Percentiles rank a stretch among this genome's conserved stretches.
Conservation (phyloP, 1,140 invertebrate genomes). For the Saccostrea echinata region DNA sequence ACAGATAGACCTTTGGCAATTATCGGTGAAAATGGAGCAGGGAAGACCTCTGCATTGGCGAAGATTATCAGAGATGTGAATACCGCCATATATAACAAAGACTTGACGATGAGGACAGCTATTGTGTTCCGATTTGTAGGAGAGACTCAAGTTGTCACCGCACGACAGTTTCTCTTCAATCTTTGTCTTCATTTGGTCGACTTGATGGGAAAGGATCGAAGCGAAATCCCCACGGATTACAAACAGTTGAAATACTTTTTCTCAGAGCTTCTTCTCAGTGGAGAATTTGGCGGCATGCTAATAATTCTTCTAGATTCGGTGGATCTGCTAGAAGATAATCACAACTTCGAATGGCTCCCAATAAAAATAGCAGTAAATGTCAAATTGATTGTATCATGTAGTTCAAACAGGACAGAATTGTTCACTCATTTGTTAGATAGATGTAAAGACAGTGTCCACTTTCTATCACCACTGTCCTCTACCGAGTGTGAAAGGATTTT, state of each 20-base stretch:
- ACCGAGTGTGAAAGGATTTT: slow-evolving; percentile 69
- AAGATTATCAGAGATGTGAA: slow-evolving; percentile 68
- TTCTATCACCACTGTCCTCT: slow-evolving; percentile 63
- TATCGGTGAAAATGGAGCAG: slow-evolving; percentile 71
- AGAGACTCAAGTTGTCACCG: slow-evolving; percentile 66
- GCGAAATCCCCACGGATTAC: slow-evolving; percentile 70
- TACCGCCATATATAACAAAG: slow-evolving; percentile 58
- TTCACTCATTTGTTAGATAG: slow-evolving; percentile 66
- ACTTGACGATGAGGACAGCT: slow-evolving; percentile 64
- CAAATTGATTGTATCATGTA: slow-evolving; percentile 73
- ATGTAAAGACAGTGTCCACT: slow-evolving; percentile 61
- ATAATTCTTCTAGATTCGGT: slow-evolving; percentile 75
- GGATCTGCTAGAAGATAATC: slow-evolving; percentile 69
- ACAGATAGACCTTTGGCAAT: slow-evolving; percentile 72
- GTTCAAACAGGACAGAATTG: slow-evolving; percentile 63
- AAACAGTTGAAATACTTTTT: slow-evolving; percentile 69
- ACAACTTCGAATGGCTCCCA: slow-evolving; percentile 77
- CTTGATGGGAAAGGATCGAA: slow-evolving; percentile 61
- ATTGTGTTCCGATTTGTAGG: slow-evolving; percentile 73
- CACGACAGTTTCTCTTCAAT: slow-evolving; percentile 67
- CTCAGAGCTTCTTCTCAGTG: slow-evolving; percentile 68
- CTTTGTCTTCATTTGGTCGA: slow-evolving; percentile 73
- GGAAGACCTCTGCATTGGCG: slow-evolving; percentile 76
- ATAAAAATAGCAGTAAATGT: slow-evolving; percentile 72
- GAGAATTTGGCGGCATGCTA: slow-evolving; percentile 72